Evolutionary conservation across 2,113 vertebrate species (phyloP).

Genomic region (Cnemophilus loriae): DNA sequence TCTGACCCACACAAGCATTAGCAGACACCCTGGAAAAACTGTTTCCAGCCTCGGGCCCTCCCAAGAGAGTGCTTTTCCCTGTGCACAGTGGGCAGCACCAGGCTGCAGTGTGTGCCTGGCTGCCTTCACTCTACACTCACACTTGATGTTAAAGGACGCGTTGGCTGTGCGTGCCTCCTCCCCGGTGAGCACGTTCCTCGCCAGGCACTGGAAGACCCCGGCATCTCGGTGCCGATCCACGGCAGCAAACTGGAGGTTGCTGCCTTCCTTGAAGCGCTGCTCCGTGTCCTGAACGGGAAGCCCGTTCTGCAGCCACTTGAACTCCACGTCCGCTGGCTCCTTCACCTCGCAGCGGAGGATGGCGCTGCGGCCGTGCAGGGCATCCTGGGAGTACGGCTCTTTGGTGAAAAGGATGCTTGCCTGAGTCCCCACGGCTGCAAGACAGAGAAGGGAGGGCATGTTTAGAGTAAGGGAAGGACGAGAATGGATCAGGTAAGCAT

Average conservation of each 20-base stretch:
- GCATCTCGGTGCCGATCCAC: conserved; percentile 85
- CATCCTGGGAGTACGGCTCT: conserved; percentile 94
- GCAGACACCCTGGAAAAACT: not conserved
- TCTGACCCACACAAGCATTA: not conserved
- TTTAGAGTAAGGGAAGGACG: not conserved
- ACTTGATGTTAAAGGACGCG: conserved; percentile 96
- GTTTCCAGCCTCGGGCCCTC: not conserved
- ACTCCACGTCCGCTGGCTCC: conserved; percentile 58
- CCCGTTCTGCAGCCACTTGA: conserved; percentile 84
- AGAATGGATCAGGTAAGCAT: not conserved
- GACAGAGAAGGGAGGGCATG: not conserved
- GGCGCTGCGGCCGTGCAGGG: conserved; percentile 89
- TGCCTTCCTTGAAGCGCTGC: conserved; percentile 86
- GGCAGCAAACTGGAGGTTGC: conserved; percentile 88
- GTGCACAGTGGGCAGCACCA: not conserved
- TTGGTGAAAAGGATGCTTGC: conserved; percentile 85
- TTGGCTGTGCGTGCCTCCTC: conserved; percentile 79
- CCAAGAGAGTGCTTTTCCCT: not conserved
- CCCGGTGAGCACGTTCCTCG: conserved; percentile 54
- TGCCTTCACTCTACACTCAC: conserved; percentile 73
- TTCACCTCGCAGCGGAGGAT: conserved; percentile 94
- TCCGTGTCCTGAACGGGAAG: conserved; percentile 69
- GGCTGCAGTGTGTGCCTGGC: fast-evolving
- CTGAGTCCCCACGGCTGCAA: conserved; percentile 43
- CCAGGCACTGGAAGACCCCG: conserved; percentile 87